Conservation (phyloP, 2,888 invertebrate species). For the Zele albiditarsus region DNA sequence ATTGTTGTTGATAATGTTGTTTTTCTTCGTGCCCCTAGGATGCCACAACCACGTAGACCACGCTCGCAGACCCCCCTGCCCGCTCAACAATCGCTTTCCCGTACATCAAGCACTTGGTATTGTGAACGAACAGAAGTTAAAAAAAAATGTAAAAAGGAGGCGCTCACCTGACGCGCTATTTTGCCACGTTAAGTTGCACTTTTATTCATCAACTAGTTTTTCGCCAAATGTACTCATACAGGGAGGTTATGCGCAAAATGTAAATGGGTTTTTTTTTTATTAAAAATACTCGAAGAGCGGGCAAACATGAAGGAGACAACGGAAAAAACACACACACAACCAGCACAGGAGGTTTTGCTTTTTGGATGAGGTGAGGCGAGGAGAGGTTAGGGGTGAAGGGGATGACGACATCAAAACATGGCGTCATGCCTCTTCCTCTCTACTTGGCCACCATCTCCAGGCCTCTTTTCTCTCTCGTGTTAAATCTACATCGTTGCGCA, state of each 20-base stretch:
- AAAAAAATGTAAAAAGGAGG: not conserved
- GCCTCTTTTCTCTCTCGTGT: constrained; percentile 13
- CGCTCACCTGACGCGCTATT: constrained; percentile 34
- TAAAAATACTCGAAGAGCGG: constrained; percentile 23
- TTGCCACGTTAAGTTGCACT: not conserved
- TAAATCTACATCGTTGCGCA: constrained; percentile 49
- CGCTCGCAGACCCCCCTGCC: constrained; percentile 64
- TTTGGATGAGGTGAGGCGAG: constrained; percentile 46
- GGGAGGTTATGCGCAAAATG: constrained; percentile 25
- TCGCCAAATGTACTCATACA: not conserved
- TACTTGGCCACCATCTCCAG: constrained; percentile 21
- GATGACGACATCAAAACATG: constrained; percentile 72
- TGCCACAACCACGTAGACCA: constrained; percentile 64
- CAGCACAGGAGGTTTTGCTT: constrained; percentile 56
- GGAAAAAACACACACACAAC: constrained; percentile 45
- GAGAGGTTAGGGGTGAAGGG: constrained; percentile 46
- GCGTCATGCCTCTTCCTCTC: constrained; percentile 60
- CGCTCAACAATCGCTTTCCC: constrained; percentile 57
- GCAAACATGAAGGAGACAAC: constrained; percentile 45
- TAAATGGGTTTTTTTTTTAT: constrained; percentile 2
- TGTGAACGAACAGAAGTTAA: constrained; percentile 25
- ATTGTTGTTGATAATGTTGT: constrained; percentile 25
- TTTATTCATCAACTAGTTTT: not conserved
- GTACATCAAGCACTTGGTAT: constrained; percentile 57
- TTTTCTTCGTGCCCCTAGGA: constrained; percentile 58